Percentiles rank a stretch among this genome's conserved stretches.
These are phyloP conservation scores for Zygothrica quintamaculata DNA, from an alignment of 2,888 invertebrate species.

Conservation along the genomic window DNA sequence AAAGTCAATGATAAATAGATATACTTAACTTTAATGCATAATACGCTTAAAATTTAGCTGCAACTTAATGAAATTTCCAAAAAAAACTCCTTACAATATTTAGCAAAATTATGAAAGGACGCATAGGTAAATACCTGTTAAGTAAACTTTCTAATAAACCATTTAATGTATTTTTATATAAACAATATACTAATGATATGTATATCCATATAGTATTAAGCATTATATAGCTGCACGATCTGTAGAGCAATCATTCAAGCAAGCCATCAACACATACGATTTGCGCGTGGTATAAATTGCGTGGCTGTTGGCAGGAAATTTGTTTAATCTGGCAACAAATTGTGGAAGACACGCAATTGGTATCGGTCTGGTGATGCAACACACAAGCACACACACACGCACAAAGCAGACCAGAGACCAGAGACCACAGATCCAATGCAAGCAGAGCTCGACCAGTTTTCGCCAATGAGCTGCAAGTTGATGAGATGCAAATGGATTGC, in stretches of 20 bases:
- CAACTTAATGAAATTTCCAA: background rate
- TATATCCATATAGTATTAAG: too few species aligned
- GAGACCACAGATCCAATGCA: constrained; percentile 11
- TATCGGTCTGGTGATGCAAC: constrained; percentile 30
- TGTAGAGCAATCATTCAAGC: constrained; percentile 26
- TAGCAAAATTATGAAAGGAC: too few species aligned
- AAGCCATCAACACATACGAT: constrained; percentile 17
- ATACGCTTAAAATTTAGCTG: background rate
- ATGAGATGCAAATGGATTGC: constrained; percentile 81
- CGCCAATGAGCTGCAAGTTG: constrained; percentile 58
- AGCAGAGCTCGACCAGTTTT: constrained; percentile 42
- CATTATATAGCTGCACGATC: constrained; percentile 8
- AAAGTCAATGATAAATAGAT: constrained; percentile 11
- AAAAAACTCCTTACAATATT: too few species aligned
- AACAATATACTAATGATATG: too few species aligned
- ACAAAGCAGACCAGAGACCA: constrained; percentile 15
- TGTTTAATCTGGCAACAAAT: constrained; percentile 80
- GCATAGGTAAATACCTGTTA: too few species aligned
- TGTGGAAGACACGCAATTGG: constrained; percentile 76
- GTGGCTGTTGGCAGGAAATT: constrained; percentile 80
- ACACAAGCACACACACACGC: constrained; percentile 5
- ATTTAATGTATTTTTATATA: too few species aligned
- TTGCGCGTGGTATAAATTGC: constrained; percentile 63
- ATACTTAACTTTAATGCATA: background rate
- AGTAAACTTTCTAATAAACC: too few species aligned